A percentile compares a stretch with the other conserved stretches of the same genome.
Conservation (phyloP, 2,888 invertebrate species). For the Lithophane leautieri region DNA sequence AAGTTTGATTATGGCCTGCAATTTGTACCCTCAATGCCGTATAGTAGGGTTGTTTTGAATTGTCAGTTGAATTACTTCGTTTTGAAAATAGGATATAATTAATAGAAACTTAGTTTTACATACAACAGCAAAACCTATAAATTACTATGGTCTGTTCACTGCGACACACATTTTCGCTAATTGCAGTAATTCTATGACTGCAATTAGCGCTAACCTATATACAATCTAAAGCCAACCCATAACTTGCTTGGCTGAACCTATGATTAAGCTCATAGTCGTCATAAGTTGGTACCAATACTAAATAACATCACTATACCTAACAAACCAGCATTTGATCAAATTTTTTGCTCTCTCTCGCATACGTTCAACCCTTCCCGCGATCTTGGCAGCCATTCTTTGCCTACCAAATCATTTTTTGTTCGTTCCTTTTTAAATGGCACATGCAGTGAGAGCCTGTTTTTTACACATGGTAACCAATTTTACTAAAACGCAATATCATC, state of each 20-base stretch:
- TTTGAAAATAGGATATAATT: neutral
- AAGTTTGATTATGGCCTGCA: constrained; percentile 88
- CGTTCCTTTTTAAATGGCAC: constrained; percentile 89
- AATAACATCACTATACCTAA: constrained; percentile 67
- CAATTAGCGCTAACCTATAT: neutral
- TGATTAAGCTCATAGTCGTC: neutral
- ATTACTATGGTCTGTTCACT: neutral
- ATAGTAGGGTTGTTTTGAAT: constrained; percentile 69
- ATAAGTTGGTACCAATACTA: constrained; percentile 67
- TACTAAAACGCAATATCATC: constrained; percentile 89
- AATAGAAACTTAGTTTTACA: neutral
- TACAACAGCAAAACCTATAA: neutral
- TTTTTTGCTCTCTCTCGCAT: constrained; percentile 84
- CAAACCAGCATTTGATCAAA: constrained; percentile 79
- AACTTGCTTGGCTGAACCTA: neutral
- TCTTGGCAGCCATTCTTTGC: constrained; percentile 87
- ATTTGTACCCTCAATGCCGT: constrained; percentile 84
- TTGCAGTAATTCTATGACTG: neutral
- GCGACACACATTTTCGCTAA: neutral
- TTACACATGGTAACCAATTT: constrained; percentile 79
- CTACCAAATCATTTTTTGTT: constrained; percentile 85
- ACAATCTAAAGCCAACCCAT: neutral
- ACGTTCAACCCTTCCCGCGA: constrained; percentile 87
- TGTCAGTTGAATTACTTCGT: constrained; percentile 64
- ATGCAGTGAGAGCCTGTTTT: constrained; percentile 86